Percentiles rank a stretch among this genome's conserved stretches.
Conservation (phyloP, 92 coral and sea anemone genomes). For the Heteractis magnifica region DNA sequence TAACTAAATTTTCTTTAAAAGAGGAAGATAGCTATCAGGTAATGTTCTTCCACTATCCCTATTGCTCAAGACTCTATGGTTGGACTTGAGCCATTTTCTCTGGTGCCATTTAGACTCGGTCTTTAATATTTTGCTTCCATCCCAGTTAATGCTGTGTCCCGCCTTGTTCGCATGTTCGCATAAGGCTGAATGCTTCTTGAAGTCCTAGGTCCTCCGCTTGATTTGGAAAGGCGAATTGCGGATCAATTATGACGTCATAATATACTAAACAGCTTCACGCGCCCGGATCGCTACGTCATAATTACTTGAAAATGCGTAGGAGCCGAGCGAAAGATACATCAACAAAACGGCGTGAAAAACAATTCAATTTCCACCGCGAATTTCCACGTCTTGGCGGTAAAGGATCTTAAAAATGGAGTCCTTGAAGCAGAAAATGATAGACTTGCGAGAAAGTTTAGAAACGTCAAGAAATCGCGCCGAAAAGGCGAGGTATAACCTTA, state of each 20-base stretch:
- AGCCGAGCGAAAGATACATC: background rate
- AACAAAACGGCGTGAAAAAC: background rate
- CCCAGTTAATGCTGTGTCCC: too few relatives aligned
- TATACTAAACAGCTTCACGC: background rate
- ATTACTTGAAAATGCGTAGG: background rate
- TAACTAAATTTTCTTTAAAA: too few relatives aligned
- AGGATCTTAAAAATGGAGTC: constrained; percentile 16
- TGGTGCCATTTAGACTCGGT: too few relatives aligned
- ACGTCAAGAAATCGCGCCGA: constrained; percentile 21
- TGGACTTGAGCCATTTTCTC: too few relatives aligned
- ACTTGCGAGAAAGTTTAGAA: constrained; percentile 11
- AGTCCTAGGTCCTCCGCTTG: too few relatives aligned
- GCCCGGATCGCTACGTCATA: background rate
- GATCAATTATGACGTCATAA: constrained; percentile 2
- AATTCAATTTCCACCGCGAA: background rate
- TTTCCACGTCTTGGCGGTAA: background rate
- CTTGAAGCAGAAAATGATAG: constrained; percentile 24
- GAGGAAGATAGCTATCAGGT: too few relatives aligned
- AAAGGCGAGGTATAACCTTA: background rate
- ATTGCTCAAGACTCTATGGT: too few relatives aligned
- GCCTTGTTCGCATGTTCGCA: too few relatives aligned
- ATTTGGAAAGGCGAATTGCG: too few relatives aligned
- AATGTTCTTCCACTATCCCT: too few relatives aligned
- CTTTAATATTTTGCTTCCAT: too few relatives aligned
- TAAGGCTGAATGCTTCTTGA: too few relatives aligned